Conservation (phyloP, 2,888 invertebrate species). For the Leptinotarsa tumamoca region DNA sequence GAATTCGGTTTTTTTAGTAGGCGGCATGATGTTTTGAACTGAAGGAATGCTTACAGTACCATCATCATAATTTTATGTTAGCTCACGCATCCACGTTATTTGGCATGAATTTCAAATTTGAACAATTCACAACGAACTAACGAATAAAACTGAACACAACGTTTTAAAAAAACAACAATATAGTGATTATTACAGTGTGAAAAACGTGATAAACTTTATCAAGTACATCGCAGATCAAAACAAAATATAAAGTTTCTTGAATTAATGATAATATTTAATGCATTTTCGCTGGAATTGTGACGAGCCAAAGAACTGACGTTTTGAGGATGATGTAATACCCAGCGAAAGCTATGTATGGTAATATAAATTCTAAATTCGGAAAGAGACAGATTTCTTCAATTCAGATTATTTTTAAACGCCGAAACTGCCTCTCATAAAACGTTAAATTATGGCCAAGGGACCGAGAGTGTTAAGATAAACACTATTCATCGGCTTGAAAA, state of each 20-base stretch:
- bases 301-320: neutral
- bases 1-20: neutral
- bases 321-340: neutral
- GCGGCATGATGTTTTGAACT: neutral
- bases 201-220: neutral
- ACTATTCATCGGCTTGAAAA: too few relatives aligned
- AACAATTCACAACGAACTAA: conserved; percentile 9
- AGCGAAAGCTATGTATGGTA: too few relatives aligned
- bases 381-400: too few relatives aligned
- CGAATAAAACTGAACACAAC: conserved; percentile 20
- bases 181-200: neutral
- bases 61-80: neutral
- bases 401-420: too few relatives aligned
- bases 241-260: neutral
- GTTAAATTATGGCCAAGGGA: too few relatives aligned
- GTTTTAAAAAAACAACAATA: neutral
- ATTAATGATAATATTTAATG: neutral
- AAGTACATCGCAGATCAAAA: neutral
- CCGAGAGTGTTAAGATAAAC: too few relatives aligned
- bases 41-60: neutral
- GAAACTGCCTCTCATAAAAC: too few relatives aligned
- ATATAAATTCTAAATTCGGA: too few relatives aligned
- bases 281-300: neutral
- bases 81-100: neutral
- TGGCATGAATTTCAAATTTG: conserved; percentile 8